Evolutionary conservation across 2,888 invertebrate species (phyloP), one percentile per base, ranked within the genome.

Genomic region (Odontocerum albicorne): DNA sequence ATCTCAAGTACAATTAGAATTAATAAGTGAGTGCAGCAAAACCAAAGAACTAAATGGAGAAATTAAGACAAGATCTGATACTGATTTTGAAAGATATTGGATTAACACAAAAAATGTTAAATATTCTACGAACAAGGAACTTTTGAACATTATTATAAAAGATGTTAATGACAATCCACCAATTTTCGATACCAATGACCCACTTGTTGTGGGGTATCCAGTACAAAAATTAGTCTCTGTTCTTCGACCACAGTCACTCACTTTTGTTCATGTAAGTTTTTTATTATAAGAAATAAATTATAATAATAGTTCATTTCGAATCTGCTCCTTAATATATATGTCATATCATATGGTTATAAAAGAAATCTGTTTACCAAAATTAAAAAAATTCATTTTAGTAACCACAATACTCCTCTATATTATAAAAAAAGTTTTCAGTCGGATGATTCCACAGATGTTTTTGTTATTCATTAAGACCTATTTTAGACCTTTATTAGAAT

Each of bases 91-190:
- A 57, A 69, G 67, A 62, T 19, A 53, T 21, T 79, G 79, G 75
- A 64, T 77, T 22, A 64, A 74, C 32, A 68, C 74, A 8, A 72
- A 76, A 44, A 65, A 72, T 3, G 75, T 79, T 43, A 57, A 59
- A 2, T 73, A 68, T 62, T 70, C 75, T 51, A 63, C 72, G 0
- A 67, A 71, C 58, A 66, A 71, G 38, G 75, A 73, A 60, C 65
- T 75, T 27, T 71, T 81, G 1, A 75, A 75, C 58, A 65, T 81
- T 38, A 73, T 80, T 53, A 75, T 81, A 1, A 74, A 74, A 15
- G 81, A 81, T 60, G 74, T 75, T n/a, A 81, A 81, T 62, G 79
- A 81, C 60, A 75, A 81, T 61, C 33, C 60, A 3, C 81, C 81
- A 1, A 67, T 72, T 65, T 81, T 81, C 61, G 59, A 67, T 19